Percentiles rank a stretch among this genome's conserved stretches.
Evolutionary conservation across 92 coral and sea anemone species (phyloP).

Genomic region (Phenganax stokvisi): DNA sequence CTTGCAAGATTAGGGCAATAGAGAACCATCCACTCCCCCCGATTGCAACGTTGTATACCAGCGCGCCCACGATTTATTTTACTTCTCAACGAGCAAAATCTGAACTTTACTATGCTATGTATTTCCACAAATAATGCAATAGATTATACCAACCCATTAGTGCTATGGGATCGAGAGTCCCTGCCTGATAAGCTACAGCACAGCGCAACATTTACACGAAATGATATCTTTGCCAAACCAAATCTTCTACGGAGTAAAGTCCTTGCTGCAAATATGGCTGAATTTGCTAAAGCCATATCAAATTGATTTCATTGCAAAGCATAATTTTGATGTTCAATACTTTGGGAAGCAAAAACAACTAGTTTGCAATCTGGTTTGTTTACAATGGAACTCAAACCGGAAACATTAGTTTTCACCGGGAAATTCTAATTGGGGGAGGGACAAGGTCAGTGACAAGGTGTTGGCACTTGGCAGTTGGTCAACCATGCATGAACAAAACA

Average conservation of each 20-base stretch:
- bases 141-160: neutral
- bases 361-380: conserved; percentile 1
- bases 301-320: neutral
- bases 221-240: neutral
- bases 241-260: neutral
- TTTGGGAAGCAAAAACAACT: neutral
- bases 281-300: neutral
- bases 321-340: neutral
- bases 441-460: neutral
- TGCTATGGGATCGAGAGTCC: conserved; percentile 1
- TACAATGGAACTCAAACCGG: neutral
- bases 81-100: neutral
- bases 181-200: neutral
- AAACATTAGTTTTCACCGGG: neutral
- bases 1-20: too few relatives aligned
- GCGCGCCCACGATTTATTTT: neutral
- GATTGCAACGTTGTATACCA: too few relatives aligned
- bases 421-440: neutral
- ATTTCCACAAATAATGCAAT: neutral
- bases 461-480: neutral
- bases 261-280: conserved; percentile 1
- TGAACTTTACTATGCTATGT: neutral
- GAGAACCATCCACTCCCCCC: too few relatives aligned
- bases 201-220: neutral
- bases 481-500: too few relatives aligned